A percentile compares a stretch with the other conserved stretches of the same genome.
phyloP scores from a whole-genome alignment of 1,140 invertebrate species.

The Diorhabda elongata region DNA sequence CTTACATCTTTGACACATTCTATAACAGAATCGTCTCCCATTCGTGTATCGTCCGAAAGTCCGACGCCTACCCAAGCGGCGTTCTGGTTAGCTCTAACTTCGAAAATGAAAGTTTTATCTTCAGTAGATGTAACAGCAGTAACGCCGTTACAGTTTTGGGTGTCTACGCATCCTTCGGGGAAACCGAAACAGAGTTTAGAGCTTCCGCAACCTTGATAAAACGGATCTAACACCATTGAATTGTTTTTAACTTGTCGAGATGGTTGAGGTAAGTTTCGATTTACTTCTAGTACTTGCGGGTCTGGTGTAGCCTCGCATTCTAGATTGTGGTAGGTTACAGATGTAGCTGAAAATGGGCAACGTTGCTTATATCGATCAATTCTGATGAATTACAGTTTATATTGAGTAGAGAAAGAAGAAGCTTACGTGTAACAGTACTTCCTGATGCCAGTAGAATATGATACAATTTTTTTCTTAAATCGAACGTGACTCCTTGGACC shows the following conservation, averaged over 20 bases:
- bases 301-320: slow-evolving; percentile 47
- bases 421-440: slow-evolving; percentile 54
- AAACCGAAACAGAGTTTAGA: slow-evolving; percentile 79
- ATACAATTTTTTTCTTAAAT: slow-evolving; percentile 68
- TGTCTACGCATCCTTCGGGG: slow-evolving; percentile 58
- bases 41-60: slow-evolving; percentile 65
- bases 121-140: slow-evolving; percentile 55
- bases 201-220: slow-evolving; percentile 70
- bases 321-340: slow-evolving; percentile 62
- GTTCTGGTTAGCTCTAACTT: slow-evolving; percentile 56
- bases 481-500: slow-evolving; percentile 61
- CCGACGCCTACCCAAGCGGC: slow-evolving; percentile 67
- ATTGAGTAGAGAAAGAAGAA: too few relatives aligned
- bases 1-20: slow-evolving; percentile 70
- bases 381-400: slow-evolving; percentile 4
- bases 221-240: slow-evolving; percentile 51
- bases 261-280: slow-evolving; percentile 41
- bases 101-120: slow-evolving; percentile 59
- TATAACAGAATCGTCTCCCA: slow-evolving; percentile 82
- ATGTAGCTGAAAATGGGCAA: slow-evolving; percentile 48
- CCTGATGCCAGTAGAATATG: slow-evolving; percentile 73
- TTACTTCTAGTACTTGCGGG: not conserved
- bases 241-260: slow-evolving; percentile 32
- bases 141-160: slow-evolving; percentile 62
- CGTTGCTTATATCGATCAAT: not conserved